These are phyloP conservation scores for Dunckerocampus dactyliophorus DNA, from an alignment of 2,113 vertebrate genomes.

Conservation along the genomic window DNA sequence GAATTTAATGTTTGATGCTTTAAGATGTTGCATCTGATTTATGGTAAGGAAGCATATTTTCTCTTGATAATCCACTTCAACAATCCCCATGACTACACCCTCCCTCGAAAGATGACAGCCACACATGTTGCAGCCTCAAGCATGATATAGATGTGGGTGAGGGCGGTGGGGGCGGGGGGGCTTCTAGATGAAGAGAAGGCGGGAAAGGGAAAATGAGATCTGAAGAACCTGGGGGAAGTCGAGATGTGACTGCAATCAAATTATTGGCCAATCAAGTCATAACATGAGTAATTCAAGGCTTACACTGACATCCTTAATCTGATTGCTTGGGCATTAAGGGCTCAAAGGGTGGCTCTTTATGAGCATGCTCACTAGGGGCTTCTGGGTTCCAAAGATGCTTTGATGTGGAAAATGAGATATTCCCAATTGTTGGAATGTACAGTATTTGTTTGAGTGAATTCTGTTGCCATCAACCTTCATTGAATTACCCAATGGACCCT, in stretches of 20 bases:
- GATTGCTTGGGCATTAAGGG: constrained; percentile 84
- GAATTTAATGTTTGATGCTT: constrained; percentile 24
- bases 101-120: constrained; percentile 42
- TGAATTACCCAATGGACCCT: constrained; percentile 49
- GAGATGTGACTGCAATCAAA: constrained; percentile 89
- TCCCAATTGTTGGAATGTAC: constrained; percentile 19
- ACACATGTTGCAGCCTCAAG: constrained; percentile 43
- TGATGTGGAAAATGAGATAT: constrained; percentile 48
- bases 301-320: constrained; percentile 83
- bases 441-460: constrained; percentile 20
- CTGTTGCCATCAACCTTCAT: constrained; percentile 52
- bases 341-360: constrained; percentile 73
- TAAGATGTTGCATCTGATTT: constrained; percentile 27
- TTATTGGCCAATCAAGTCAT: constrained; percentile 89
- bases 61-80: constrained; percentile 39
- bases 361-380: constrained; percentile 53
- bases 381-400: constrained; percentile 32
- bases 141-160: constrained; percentile 2
- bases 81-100: constrained; percentile 45
- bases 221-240: constrained; percentile 62
- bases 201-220: constrained; percentile 24
- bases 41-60: constrained; percentile 3
- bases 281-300: constrained; percentile 86
- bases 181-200: constrained; percentile 1
- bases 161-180: neutral